These are phyloP conservation scores for Lamellibrachia columna DNA, from an alignment of 2,888 invertebrate species.

Conservation along the genomic window DNA sequence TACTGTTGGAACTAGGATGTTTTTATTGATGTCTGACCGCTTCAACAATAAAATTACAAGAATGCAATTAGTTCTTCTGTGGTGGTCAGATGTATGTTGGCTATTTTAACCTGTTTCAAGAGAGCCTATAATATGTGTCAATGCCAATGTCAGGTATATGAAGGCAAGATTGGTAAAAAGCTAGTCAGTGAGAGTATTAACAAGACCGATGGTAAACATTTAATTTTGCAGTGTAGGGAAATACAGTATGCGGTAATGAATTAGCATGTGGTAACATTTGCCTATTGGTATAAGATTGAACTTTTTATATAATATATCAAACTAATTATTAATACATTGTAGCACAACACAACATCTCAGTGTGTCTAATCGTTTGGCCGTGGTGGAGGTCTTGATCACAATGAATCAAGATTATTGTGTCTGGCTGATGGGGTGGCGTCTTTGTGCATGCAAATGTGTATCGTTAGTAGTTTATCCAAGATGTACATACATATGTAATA, in stretches of 20 bases:
- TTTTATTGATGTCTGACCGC: background rate
- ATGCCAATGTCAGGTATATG: background rate
- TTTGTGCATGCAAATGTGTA: too few relatives aligned
- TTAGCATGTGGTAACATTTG: background rate
- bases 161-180: background rate
- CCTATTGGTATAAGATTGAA: background rate
- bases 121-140: background rate
- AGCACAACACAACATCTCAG: too few relatives aligned
- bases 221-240: background rate
- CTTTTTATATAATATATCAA: too few relatives aligned
- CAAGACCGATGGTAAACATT: background rate
- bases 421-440: too few relatives aligned
- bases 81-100: background rate
- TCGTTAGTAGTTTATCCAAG: too few relatives aligned
- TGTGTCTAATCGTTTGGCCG: too few relatives aligned
- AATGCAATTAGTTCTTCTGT: background rate
- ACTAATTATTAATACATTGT: too few relatives aligned
- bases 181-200: background rate
- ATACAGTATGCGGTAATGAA: background rate
- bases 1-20: background rate
- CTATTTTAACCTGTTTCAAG: background rate
- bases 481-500: too few relatives aligned
- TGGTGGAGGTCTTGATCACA: too few relatives aligned
- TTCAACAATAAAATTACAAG: background rate
- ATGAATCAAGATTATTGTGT: too few relatives aligned